A percentile compares a stretch with the other conserved stretches of the same genome.
These are phyloP conservation scores for Hoplodrina blanda DNA, from an alignment of 2,888 invertebrate genomes.

Conservation along the genomic window DNA sequence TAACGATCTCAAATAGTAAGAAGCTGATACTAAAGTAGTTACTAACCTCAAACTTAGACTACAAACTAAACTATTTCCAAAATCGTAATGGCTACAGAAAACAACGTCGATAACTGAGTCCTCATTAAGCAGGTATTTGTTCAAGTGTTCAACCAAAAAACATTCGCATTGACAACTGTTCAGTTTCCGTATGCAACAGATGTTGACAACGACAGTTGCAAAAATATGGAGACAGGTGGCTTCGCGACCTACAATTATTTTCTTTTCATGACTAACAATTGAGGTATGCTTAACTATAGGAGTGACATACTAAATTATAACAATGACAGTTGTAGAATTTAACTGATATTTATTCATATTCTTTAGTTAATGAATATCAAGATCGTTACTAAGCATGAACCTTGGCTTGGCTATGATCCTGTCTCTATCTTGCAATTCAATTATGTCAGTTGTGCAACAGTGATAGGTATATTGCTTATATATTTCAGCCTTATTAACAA, in stretches of 20 bases:
- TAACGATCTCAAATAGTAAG: background rate
- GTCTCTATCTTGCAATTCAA: background rate
- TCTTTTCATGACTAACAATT: conserved; percentile 57
- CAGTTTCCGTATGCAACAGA: conserved; percentile 64
- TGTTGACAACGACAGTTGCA: conserved; percentile 59
- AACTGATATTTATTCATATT: background rate
- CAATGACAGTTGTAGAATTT: conserved; percentile 17
- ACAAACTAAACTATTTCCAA: conserved; percentile 2
- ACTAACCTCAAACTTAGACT: background rate
- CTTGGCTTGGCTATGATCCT: background rate
- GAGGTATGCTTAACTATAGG: conserved; percentile 39
- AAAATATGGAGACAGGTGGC: conserved; percentile 67
- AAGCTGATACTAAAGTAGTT: background rate
- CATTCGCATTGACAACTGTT: conserved; percentile 59
- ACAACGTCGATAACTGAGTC: conserved; percentile 33
- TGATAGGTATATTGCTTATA: background rate
- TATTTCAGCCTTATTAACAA: background rate
- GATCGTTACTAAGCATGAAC: background rate
- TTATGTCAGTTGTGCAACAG: background rate
- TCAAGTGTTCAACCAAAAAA: conserved; percentile 59
- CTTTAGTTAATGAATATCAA: background rate
- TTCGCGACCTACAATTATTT: conserved; percentile 62
- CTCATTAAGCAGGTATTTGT: conserved; percentile 52
- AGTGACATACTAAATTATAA: conserved; percentile 29
- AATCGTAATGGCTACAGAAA: conserved; percentile 29